Evolutionary conservation across 2,113 vertebrate genomes (phyloP), one percentile per base, ranked within the genome.

Genomic region (Caranx ignobilis): DNA sequence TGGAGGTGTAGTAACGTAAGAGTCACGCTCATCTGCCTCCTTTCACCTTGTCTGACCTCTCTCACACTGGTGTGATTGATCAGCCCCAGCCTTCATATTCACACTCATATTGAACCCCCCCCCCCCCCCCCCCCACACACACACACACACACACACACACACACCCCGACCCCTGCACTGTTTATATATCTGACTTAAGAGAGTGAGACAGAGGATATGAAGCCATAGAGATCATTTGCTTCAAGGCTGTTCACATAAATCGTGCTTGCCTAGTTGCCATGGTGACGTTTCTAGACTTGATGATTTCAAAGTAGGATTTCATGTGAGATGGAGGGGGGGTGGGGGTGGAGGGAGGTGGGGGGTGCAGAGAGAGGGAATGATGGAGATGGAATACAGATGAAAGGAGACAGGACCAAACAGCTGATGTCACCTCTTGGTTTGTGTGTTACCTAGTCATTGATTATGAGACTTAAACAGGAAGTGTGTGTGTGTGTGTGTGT

Each of bases 221-320:
- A 76, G 73, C 55, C 59, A n/a, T 10, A 32, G 60, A 81, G 62
- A 78, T 81, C 34, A 52, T 82, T 88, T 75, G 70, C 75, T 87
- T 85, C 77, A 67, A 67, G 85, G 82, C 88, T 85, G 63, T 83
- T 77, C 39, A 6, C 78, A 55, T 83, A 81, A 88, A 88, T 81
- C 62, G 37, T 83, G 93, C 87, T 92, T 93, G 85, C 71, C 84
- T 79, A 88, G 93, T 95, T 95, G 90, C 93, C 86, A 94, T 94
- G 92, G 95, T 57, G 87, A 94, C 77, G 50, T 82, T 86, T 82
- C 66, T 69, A 84, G 87, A 86, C 85, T 87, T 83, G 75, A 92
- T 92, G 19, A 92, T 93, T 93, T 92, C 71, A 87, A 83, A 91
- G 89, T 71, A 70, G 90, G 83, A 89, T 93, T 90, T 92, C 71